Evolutionary conservation across 2,113 vertebrate species (phyloP), one percentile per base, ranked within the genome.

Genomic region (Lepus americanus): DNA sequence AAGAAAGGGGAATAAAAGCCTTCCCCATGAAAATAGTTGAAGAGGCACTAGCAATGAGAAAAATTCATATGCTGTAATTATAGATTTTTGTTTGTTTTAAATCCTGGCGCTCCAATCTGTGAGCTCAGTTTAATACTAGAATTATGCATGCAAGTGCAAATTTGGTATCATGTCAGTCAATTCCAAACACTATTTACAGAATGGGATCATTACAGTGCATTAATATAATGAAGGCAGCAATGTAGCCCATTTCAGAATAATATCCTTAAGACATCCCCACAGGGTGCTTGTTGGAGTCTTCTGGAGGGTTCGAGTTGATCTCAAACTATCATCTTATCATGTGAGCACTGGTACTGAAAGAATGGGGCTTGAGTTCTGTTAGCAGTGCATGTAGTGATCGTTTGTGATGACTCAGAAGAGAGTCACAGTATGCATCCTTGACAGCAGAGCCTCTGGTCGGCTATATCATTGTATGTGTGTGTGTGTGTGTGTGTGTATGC

Each of bases 31-130:
- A 95, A 92, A 89, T 59, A 90, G 72, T 81, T 67, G 67, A 92
- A 78, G 66, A 91, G 82, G 82, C 92, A 3, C 44, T 81, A 89
- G 90, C 25, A 55, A 85, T 69, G 94, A 85, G 67, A 87, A 95
- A 94, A 92, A 91, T 73, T 78, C 86, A 94, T 91, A 83, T 72
- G 79, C 89, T 90, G 20, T 97, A 96, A 97, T 97, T 97, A 97
- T 87, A 92, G 94, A 96, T 94, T 94, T 97, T 95, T 97, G 94
- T 97, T 97, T 96, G 96, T 96, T 97, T 97, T 97, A 97, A 96
- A 92, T 96, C 94, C 88, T 92, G 94, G 95, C 5, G 0, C 88
- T 97, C 44, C 95, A 91, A 93, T 97, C 96, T 96, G 90, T 49
- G 90, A 94, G 94, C 83, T 96, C 6, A 0, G 86, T 94, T 96